A percentile compares a stretch with the other conserved stretches of the same genome.
Evolutionary conservation across 30 jellyfish, hydroid and myxozoan genomes (phyloP).

Genomic region (Cassiopea andromeda): DNA sequence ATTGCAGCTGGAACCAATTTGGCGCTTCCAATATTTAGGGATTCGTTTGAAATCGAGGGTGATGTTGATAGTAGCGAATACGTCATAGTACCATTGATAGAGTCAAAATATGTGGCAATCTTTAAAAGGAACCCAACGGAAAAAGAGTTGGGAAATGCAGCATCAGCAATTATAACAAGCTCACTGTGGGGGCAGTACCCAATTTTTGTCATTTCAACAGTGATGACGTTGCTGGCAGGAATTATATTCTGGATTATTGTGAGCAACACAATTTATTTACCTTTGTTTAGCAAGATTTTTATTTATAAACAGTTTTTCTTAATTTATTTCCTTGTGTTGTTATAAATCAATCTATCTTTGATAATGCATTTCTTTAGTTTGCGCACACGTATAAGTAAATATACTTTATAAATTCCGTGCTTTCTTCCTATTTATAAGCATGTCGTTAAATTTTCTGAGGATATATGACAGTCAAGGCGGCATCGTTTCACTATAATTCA

Average conservation of each 20-base stretch:
- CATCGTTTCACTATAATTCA: too few species aligned
- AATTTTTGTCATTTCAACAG: neutral
- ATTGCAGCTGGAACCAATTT: conserved; percentile 42
- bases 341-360: too few species aligned
- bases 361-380: too few species aligned
- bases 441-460: too few species aligned
- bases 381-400: too few species aligned
- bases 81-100: conserved; percentile 23
- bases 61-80: neutral
- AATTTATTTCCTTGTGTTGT: too few species aligned
- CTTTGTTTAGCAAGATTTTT: neutral
- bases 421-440: too few species aligned
- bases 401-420: too few species aligned
- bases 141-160: conserved; percentile 51
- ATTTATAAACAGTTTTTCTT: neutral
- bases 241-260: conserved; percentile 65
- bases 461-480: too few species aligned
- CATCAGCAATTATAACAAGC: neutral
- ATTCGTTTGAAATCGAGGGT: conserved; percentile 7
- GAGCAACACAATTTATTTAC: neutral
- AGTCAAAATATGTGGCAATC: conserved; percentile 4
- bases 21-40: conserved; percentile 25
- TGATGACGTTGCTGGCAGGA: conserved; percentile 38
- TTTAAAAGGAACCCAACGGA: conserved; percentile 11
- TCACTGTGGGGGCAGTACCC: conserved; percentile 49